These are phyloP conservation scores for Drosophila pachea DNA, from an alignment of 1,140 invertebrate species.

Conservation along the genomic window DNA sequence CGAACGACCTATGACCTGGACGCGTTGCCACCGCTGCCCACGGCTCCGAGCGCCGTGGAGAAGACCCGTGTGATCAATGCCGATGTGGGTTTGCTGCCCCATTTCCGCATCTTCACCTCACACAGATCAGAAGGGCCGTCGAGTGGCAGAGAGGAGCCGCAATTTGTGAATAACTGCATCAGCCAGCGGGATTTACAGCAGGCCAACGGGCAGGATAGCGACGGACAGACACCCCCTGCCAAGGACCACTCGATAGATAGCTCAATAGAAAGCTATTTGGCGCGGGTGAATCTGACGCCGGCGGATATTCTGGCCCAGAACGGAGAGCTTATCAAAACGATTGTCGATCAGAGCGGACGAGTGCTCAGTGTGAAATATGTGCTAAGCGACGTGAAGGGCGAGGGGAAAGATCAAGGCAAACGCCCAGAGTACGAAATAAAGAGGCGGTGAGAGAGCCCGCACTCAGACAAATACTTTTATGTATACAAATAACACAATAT, in stretches of 20 bases:
- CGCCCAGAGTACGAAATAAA: conserved; percentile 45
- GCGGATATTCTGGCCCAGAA: conserved; percentile 48
- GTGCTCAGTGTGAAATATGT: conserved; percentile 59
- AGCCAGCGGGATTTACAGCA: too few species aligned
- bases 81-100: too few species aligned
- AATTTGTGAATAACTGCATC: too few species aligned
- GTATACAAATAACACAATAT: background rate
- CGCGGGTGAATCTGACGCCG: conserved; percentile 42
- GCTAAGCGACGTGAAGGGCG: conserved; percentile 50
- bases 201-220: too few species aligned
- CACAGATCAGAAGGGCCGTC: too few species aligned
- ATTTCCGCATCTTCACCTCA: too few species aligned
- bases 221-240: background rate
- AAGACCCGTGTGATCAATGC: too few species aligned
- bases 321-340: conserved; percentile 58
- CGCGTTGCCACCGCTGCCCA: too few species aligned
- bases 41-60: too few species aligned
- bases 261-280: conserved; percentile 54
- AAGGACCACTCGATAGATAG: conserved; percentile 7
- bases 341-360: conserved; percentile 63
- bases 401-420: background rate
- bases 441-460: background rate
- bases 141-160: too few species aligned
- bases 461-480: background rate
- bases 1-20: too few species aligned